phyloP scores from a whole-genome alignment of 2,888 invertebrate genomes.

The Sphaeridia pumilis region DNA sequence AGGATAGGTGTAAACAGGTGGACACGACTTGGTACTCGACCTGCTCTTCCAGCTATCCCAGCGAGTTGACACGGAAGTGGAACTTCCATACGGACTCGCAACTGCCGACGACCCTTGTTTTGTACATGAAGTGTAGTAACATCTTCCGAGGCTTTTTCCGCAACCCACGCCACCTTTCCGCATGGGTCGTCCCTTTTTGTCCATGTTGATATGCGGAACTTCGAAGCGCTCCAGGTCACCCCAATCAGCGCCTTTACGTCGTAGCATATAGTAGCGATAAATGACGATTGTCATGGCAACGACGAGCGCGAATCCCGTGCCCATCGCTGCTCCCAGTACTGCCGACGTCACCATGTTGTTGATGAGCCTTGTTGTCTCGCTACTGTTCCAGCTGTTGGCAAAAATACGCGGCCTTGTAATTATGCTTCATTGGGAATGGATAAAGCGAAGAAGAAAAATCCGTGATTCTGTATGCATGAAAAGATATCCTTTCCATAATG shows the following conservation, averaged over 20 bases:
- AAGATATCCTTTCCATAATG: too few species aligned
- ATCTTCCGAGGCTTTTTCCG: not conserved
- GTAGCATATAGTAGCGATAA: conserved; percentile 52
- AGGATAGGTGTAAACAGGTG: conserved; percentile 33
- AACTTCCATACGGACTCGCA: not conserved
- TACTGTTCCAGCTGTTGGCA: not conserved
- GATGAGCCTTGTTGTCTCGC: not conserved
- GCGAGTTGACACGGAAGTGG: conserved; percentile 20
- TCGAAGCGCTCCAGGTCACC: conserved; percentile 46
- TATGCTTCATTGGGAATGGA: not conserved
- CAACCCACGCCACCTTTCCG: not conserved
- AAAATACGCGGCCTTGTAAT: not conserved
- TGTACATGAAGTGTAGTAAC: conserved; percentile 1
- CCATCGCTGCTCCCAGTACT: conserved; percentile 54
- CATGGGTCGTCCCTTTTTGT: conserved; percentile 1
- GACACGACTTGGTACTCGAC: conserved; percentile 33
- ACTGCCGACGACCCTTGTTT: conserved; percentile 5
- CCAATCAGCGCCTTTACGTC: conserved; percentile 51
- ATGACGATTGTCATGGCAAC: conserved; percentile 55
- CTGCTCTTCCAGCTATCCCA: conserved; percentile 33
- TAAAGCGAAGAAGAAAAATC: too few species aligned
- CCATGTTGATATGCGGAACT: conserved; percentile 14
- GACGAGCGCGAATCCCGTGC: conserved; percentile 52
- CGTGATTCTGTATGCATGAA: too few species aligned
- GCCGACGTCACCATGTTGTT: conserved; percentile 51